Conservation (phyloP, 2,113 vertebrate genomes). For the Onychorhynchus coronatus region DNA sequence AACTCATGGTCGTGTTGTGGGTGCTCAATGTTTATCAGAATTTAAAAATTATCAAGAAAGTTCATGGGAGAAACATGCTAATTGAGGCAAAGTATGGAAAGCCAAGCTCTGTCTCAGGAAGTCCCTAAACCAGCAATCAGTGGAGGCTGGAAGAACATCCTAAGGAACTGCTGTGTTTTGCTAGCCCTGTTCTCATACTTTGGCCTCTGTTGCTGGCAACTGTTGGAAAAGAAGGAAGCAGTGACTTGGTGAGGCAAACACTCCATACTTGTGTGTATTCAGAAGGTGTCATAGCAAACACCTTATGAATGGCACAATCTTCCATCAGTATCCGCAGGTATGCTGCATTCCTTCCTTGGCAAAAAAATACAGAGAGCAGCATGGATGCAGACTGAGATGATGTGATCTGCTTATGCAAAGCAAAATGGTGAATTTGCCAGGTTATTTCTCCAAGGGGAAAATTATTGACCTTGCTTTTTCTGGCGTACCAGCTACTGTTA, state of each 20-base stretch:
- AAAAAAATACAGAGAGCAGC: neutral
- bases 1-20: neutral
- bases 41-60: neutral
- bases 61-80: neutral
- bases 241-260: neutral
- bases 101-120: neutral
- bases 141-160: neutral
- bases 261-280: neutral
- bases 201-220: neutral
- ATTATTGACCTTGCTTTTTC: constrained; percentile 55
- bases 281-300: neutral
- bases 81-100: neutral
- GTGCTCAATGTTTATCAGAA: neutral
- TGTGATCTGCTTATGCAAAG: constrained; percentile 21
- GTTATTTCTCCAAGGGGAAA: constrained; percentile 36
- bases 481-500: constrained; percentile 11
- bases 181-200: neutral
- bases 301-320: neutral
- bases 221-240: neutral
- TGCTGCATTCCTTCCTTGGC: neutral
- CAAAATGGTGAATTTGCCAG: constrained; percentile 24
- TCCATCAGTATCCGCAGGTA: neutral
- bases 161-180: neutral
- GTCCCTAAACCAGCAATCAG: constrained; percentile 1
- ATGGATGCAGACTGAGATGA: neutral